phyloP scores from a whole-genome alignment of 1,140 invertebrate species.

The Polyergus mexicanus region DNA sequence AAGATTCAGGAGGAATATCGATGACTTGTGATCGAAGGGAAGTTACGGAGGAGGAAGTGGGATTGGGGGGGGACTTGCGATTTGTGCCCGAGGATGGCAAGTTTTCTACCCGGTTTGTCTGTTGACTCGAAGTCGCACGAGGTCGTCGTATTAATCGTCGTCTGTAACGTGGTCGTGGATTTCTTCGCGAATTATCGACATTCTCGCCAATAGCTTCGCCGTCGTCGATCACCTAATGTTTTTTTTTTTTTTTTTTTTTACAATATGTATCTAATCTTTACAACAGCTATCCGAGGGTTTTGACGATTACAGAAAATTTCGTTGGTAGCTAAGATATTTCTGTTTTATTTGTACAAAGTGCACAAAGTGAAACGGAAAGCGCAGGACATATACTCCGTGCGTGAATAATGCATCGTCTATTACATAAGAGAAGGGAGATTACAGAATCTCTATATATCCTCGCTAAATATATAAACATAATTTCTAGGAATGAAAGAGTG shows the following conservation, averaged over 20 bases:
- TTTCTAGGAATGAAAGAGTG: conserved; percentile 2
- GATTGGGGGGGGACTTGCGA: conserved; percentile 49
- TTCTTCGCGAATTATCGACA: conserved; percentile 61
- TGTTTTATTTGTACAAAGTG: conserved; percentile 34
- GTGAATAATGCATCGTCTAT: conserved; percentile 10
- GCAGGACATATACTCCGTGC: conserved; percentile 36
- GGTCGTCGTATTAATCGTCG: conserved; percentile 70
- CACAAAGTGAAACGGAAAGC: conserved; percentile 3
- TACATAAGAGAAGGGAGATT: background rate
- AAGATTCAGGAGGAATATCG: conserved; percentile 67
- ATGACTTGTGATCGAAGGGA: conserved; percentile 5
- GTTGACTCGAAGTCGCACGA: conserved; percentile 66
- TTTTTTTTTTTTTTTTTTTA: conserved; percentile 3
- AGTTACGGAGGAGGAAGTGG: conserved; percentile 20
- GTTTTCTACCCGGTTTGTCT: conserved; percentile 68
- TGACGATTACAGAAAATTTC: conserved; percentile 34
- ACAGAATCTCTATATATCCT: conserved; percentile 11
- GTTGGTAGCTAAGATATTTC: background rate
- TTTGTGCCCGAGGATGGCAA: conserved; percentile 50
- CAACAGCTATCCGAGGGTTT: background rate
- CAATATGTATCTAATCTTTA: background rate
- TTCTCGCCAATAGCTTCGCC: conserved; percentile 66
- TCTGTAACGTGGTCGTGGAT: conserved; percentile 73
- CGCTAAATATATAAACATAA: conserved; percentile 29
- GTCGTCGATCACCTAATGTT: conserved; percentile 70